A percentile compares a stretch with the other conserved stretches of the same genome.
These are phyloP conservation scores for Dendroctonus valens DNA, from an alignment of 1,140 invertebrate species.

Conservation along the genomic window DNA sequence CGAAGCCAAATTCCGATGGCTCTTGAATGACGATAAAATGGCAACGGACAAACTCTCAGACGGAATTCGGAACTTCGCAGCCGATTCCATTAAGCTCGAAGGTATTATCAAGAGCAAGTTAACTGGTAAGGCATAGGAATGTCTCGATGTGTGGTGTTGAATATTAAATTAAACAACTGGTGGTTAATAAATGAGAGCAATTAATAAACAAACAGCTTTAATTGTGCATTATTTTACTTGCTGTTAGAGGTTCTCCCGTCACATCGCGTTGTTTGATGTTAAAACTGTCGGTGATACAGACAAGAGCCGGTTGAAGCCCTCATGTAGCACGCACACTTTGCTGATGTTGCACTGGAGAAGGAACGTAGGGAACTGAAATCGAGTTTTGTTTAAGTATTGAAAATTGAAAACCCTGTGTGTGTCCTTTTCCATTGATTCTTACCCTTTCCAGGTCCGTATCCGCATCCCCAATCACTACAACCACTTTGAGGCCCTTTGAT, in stretches of 20 bases:
- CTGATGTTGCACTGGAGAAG: conserved; percentile 64
- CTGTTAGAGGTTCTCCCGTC: background rate
- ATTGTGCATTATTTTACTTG: background rate
- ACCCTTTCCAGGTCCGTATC: conserved; percentile 75
- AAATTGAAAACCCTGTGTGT: conserved; percentile 11
- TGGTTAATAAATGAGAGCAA: background rate
- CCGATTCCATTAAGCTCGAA: conserved; percentile 88
- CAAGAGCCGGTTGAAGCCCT: conserved; percentile 66
- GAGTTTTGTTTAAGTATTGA: conserved; percentile 7
- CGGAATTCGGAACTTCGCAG: conserved; percentile 96
- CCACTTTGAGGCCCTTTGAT: conserved; percentile 61
- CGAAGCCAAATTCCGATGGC: conserved; percentile 87
- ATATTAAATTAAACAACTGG: background rate
- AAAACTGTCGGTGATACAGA: conserved; percentile 63
- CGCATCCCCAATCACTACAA: conserved; percentile 76
- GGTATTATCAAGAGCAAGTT: conserved; percentile 44
- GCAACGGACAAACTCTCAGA: conserved; percentile 96
- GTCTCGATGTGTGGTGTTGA: no score
- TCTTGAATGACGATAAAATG: conserved; percentile 98
- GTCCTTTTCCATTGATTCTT: conserved; percentile 38
- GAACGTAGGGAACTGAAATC: conserved; percentile 69
- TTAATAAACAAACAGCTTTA: background rate
- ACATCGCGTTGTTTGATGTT: conserved; percentile 11
- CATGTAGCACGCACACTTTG: conserved; percentile 71
- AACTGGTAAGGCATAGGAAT: background rate